Evolutionary conservation across 92 coral and sea anemone species (phyloP).

Genomic region (Phenganax subtilis): DNA sequence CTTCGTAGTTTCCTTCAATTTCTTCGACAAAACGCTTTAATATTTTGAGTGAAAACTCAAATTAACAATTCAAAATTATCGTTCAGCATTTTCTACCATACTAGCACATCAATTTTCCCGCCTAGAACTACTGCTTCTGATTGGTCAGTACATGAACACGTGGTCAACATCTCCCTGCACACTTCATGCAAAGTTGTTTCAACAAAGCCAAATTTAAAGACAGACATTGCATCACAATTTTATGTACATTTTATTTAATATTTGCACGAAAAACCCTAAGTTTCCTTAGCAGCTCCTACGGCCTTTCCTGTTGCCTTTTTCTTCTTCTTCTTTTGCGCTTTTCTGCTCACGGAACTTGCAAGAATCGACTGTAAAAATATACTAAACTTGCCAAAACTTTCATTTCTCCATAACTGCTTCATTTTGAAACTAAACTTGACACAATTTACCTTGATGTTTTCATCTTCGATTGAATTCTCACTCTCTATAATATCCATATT

Average conservation of each 20-base stretch:
- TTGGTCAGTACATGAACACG: too few species aligned
- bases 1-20: too few species aligned
- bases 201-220: too few species aligned
- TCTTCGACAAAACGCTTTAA: too few species aligned
- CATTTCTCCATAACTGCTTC: not conserved
- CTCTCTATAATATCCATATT: slow-evolving; percentile 73
- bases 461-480: slow-evolving; percentile 82
- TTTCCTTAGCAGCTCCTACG: slow-evolving; percentile 45
- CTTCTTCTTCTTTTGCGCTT: slow-evolving; percentile 90
- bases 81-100: too few species aligned
- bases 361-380: slow-evolving; percentile 59
- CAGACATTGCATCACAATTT: not conserved
- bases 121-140: too few species aligned
- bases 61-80: too few species aligned
- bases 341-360: slow-evolving; percentile 78
- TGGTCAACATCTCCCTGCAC: too few species aligned
- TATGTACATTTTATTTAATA: slow-evolving; percentile 43
- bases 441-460: slow-evolving; percentile 68
- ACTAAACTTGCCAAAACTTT: too few species aligned
- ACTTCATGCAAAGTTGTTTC: too few species aligned
- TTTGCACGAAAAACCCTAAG: slow-evolving; percentile 26
- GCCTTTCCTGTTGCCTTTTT: slow-evolving; percentile 78
- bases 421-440: not conserved
- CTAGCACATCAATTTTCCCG: too few species aligned
- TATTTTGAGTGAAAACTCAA: too few species aligned